Percentiles rank a stretch among this genome's conserved stretches.
These are phyloP conservation scores for Agrotis ipsilon DNA, from an alignment of 2,888 invertebrate species.

Conservation along the genomic window DNA sequence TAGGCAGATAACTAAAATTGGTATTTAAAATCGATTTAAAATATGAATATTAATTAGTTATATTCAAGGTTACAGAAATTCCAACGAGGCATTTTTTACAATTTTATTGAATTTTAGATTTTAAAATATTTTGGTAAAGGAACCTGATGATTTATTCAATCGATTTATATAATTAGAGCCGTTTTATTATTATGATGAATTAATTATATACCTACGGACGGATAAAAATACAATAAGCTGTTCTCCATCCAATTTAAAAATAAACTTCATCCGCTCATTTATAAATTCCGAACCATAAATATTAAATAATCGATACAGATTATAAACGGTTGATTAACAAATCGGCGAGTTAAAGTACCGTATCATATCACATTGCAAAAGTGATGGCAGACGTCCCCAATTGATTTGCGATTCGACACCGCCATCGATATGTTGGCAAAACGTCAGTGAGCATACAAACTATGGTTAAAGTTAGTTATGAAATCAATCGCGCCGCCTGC, in stretches of 20 bases:
- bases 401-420: slow-evolving; percentile 75
- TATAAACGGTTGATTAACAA: slow-evolving; percentile 21
- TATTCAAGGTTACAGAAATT: not conserved
- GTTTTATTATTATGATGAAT: slow-evolving; percentile 4
- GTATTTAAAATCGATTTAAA: not conserved
- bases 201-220: slow-evolving; percentile 27
- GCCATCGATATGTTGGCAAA: slow-evolving; percentile 59
- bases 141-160: not conserved
- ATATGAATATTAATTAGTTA: slow-evolving; percentile 5
- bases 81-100: not conserved
- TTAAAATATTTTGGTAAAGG: not conserved
- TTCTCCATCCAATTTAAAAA: slow-evolving; percentile 25
- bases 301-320: slow-evolving; percentile 25
- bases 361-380: slow-evolving; percentile 50
- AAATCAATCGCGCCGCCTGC: slow-evolving; percentile 72
- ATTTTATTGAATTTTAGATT: not conserved
- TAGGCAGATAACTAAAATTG: slow-evolving; percentile 1
- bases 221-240: slow-evolving; percentile 38
- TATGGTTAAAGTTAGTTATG: slow-evolving; percentile 75
- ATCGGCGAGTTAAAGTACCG: slow-evolving; percentile 35
- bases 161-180: slow-evolving; percentile 4
- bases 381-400: slow-evolving; percentile 57
- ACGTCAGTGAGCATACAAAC: slow-evolving; percentile 74
- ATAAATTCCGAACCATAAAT: slow-evolving; percentile 12
- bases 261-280: slow-evolving; percentile 24